A percentile compares a stretch with the other conserved stretches of the same genome.
Evolutionary conservation across 2,113 vertebrate genomes (phyloP).

Genomic region (Regulus satrapa): DNA sequence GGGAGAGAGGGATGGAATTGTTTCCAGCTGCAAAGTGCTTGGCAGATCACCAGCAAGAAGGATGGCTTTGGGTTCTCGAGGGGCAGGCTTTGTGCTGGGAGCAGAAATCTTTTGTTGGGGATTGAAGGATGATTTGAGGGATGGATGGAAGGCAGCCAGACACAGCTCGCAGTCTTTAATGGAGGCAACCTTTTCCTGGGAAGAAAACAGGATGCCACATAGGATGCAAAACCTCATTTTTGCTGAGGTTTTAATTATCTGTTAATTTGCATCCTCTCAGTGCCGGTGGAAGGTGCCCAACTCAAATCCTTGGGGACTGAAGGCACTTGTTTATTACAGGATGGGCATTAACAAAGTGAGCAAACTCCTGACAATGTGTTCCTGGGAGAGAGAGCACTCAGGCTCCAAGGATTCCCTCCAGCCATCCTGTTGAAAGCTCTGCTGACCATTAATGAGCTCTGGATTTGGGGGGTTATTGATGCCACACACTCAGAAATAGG

Average conservation of each 20-base stretch:
- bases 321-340: background rate
- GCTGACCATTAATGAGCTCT: background rate
- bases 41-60: background rate
- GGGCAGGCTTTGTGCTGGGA: background rate
- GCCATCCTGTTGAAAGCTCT: background rate
- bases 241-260: slow-evolving; percentile 26
- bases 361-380: background rate
- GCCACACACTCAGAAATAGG: background rate
- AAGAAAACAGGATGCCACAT: background rate
- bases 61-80: background rate
- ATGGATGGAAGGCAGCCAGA: background rate
- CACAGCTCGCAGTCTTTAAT: background rate
- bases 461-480: background rate
- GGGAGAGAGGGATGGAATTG: background rate
- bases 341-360: background rate
- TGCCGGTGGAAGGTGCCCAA: background rate
- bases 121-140: background rate
- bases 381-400: background rate
- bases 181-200: background rate
- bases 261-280: slow-evolving; percentile 4
- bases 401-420: background rate
- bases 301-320: background rate
- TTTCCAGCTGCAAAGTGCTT: background rate
- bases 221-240: background rate
- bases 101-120: background rate